Evolutionary conservation across 2,888 invertebrate species (phyloP).

Genomic region (Chaitophorus viminalis): DNA sequence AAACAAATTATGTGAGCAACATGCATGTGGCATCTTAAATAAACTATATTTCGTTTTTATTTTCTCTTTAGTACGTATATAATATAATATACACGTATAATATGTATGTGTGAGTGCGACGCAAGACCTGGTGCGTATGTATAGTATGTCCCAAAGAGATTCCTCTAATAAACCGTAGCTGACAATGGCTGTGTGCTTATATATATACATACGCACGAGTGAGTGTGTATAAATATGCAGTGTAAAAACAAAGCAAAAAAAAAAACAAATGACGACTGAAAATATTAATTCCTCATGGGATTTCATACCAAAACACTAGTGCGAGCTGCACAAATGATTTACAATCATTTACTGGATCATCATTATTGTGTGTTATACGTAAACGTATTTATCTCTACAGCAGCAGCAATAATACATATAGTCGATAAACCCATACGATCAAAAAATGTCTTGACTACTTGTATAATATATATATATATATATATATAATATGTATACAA

Average conservation of each 20-base stretch:
- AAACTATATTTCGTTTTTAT: constrained; percentile 44
- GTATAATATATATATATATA: too few species aligned
- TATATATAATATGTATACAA: too few species aligned
- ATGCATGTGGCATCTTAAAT: constrained; percentile 14
- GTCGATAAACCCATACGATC: neutral
- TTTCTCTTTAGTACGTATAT: constrained; percentile 10
- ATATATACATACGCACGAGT: neutral
- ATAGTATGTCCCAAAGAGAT: neutral
- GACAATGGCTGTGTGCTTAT: neutral
- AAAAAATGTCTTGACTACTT: neutral
- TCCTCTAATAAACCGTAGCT: constrained; percentile 13
- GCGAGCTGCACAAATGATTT: neutral
- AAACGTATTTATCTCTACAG: too few species aligned
- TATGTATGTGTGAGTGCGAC: neutral
- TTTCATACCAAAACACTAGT: neutral
- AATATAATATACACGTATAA: too few species aligned
- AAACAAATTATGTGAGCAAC: constrained; percentile 51
- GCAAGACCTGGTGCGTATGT: too few species aligned
- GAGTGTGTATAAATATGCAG: neutral
- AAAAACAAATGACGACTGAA: neutral
- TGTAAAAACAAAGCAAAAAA: neutral
- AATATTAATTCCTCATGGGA: neutral
- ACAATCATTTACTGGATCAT: neutral
- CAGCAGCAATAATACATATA: neutral
- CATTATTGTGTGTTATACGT: neutral